Evolutionary conservation across 2,113 vertebrate genomes (phyloP), one percentile per base, ranked within the genome.

Genomic region (Galbula dea): DNA sequence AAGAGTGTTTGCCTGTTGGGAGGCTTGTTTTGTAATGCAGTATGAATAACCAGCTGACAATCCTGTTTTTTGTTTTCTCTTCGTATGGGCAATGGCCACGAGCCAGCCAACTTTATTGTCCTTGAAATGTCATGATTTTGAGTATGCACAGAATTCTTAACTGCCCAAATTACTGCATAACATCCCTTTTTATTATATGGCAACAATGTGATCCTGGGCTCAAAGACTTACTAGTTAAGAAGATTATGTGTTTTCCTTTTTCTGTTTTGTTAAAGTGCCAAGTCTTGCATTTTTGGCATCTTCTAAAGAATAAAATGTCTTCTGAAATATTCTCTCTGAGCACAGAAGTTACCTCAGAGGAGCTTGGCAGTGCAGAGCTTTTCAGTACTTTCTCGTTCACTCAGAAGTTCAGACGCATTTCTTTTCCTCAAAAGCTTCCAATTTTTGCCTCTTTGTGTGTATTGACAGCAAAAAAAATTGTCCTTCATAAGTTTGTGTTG

Each of bases 161-260:
- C 97, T 96, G 96, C 94, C 93, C 96, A 97, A 97, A 97, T 97
- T 96, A 95, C 94, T 96, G 96, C 97, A 96, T 95, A 96, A 96
- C 97, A 97, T 96, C 89, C 95, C 94, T 94, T 97, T 96, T 97
- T 97, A 97, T 97, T 97, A 96, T 96, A 96, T 89, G 95, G 95
- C 95, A 96, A 94, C 96, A 96, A 96, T 96, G 91, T 95, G 97
- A 96, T 95, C 94, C 96, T 94, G 93, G 96, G 96, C 97, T 97
- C 96, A 97, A 96, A 96, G 96, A 96, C 97, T 97, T 93, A 95
- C 96, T 92, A 96, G 96, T 97, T 97, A 97, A 97, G 97, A 96
- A 97, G 97, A 97, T 97, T 97, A 97, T 95, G 96, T 96, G 95
- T 97, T 97, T 97, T 96, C 95, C 80, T 96, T 95, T 96, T 97